Base-by-base conservation (phyloP, 2,113 vertebrate species). In the Colius striatus region DNA sequence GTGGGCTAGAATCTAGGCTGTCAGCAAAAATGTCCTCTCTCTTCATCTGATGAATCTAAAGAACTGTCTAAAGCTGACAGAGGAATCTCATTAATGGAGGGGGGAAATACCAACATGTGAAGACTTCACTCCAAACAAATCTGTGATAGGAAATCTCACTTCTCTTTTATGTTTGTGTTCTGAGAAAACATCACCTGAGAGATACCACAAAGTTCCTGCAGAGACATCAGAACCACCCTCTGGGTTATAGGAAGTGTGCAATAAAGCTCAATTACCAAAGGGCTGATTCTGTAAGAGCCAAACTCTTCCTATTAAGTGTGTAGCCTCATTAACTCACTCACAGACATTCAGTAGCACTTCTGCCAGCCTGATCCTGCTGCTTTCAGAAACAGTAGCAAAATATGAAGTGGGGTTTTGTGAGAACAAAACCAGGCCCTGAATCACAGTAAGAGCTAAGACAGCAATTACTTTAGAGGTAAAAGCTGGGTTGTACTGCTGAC, bases 21-120 rank as follows among this genome's bases (percentile, higher is more conserved):
- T 54, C 94, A 94, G 91, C 94, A 96, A 16, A 80, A 89, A 20
- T 5, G n/a, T 78, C 18, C 45, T n/a, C 47, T 79, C 72, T 41
- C 61, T 43, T 62, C 86, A 29, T 5, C 67, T 26, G 85, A 61
- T 66, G 91, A 57, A 11, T 48, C 60, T 45, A 5, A 68, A 79
- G 82, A 92, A 6, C 54, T 76, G 66, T 41, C 86, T 91, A 41
- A 66, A 27, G 10, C 76, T 92, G 82, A 68, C 95, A 92, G 61
- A 2, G 68, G 68, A 66, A 32, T 43, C 89, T 87, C 89, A 77
- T 77, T 76, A 55, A 62, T 4, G 38, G 11, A n/a, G 34, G 13
- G 14, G 1, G 17, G 15, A 58, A 79, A 87, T 10, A 14, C 16
- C 0, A 2, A 23, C 38, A 5, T 4, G 32, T 7, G 73, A 61